These are phyloP conservation scores for Stegostoma tigrinum DNA, from an alignment of 2,113 vertebrate species.

Conservation along the genomic window DNA sequence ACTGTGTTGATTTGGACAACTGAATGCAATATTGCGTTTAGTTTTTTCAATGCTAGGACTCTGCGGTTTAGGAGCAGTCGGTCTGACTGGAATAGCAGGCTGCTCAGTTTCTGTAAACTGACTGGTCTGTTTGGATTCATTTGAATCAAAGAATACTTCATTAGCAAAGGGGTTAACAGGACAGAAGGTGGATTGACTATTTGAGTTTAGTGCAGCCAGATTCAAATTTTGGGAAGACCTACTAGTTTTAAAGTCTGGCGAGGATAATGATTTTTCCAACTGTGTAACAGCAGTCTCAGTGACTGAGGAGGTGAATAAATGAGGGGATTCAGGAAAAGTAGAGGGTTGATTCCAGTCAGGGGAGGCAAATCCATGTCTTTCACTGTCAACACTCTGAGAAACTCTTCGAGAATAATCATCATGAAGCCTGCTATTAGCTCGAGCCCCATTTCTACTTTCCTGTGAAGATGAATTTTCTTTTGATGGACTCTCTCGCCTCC, in stretches of 20 bases:
- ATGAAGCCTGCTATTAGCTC: conserved; percentile 67
- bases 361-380: conserved; percentile 56
- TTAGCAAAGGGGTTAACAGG: conserved; percentile 45
- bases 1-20: conserved; percentile 49
- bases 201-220: conserved; percentile 40
- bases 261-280: conserved; percentile 36
- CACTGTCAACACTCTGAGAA: conserved; percentile 58
- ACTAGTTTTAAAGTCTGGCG: conserved; percentile 39
- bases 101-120: conserved; percentile 44
- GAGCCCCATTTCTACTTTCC: conserved; percentile 44
- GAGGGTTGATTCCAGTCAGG: conserved; percentile 44
- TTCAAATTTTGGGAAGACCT: conserved; percentile 4
- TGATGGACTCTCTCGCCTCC: conserved; percentile 52
- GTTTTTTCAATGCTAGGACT: conserved; percentile 50
- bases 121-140: conserved; percentile 42
- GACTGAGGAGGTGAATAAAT: conserved; percentile 25
- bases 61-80: conserved; percentile 60
- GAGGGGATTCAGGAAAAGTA: conserved; percentile 28
- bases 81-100: conserved; percentile 42
- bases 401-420: conserved; percentile 85
- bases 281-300: conserved; percentile 37
- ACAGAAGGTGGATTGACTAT: conserved; percentile 3
- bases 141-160: conserved; percentile 46
- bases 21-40: conserved; percentile 46
- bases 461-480: conserved; percentile 40